phyloP scores from a whole-genome alignment of 2,888 invertebrate species.

The Drosophila borealis region DNA sequence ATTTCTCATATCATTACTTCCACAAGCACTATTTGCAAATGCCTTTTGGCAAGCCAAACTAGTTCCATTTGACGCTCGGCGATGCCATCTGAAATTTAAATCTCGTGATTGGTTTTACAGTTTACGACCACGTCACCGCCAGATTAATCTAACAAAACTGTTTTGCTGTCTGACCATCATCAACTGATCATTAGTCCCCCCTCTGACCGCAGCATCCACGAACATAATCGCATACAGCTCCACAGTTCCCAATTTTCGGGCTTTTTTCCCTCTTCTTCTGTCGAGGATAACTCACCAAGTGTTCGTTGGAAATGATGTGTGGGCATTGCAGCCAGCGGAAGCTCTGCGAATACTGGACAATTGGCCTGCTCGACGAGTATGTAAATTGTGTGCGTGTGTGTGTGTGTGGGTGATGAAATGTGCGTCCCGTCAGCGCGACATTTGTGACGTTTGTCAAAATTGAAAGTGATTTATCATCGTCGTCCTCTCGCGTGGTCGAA shows the following conservation, averaged over 20 bases:
- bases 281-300: conserved; percentile 57
- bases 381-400: conserved; percentile 48
- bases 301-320: conserved; percentile 64
- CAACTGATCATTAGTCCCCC: conserved; percentile 33
- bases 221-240: conserved; percentile 23
- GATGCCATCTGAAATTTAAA: conserved; percentile 1
- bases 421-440: conserved; percentile 51
- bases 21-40: neutral
- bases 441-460: conserved; percentile 78
- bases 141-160: conserved; percentile 23
- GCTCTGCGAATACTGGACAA: conserved; percentile 39
- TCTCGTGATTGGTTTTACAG: conserved; percentile 8
- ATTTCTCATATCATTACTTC: no score
- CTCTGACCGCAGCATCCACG: neutral
- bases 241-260: conserved; percentile 4
- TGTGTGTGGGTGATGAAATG: conserved; percentile 55
- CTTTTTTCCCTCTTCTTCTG: conserved; percentile 9
- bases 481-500: conserved; percentile 14
- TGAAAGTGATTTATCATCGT: conserved; percentile 76
- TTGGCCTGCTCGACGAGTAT: conserved; percentile 54
- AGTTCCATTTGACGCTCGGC: neutral
- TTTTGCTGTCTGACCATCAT: conserved; percentile 24
- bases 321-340: conserved; percentile 36
- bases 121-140: conserved; percentile 25
- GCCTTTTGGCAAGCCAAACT: neutral